phyloP scores from a whole-genome alignment of 2,113 vertebrate genomes.

The Myocastor coypus region DNA sequence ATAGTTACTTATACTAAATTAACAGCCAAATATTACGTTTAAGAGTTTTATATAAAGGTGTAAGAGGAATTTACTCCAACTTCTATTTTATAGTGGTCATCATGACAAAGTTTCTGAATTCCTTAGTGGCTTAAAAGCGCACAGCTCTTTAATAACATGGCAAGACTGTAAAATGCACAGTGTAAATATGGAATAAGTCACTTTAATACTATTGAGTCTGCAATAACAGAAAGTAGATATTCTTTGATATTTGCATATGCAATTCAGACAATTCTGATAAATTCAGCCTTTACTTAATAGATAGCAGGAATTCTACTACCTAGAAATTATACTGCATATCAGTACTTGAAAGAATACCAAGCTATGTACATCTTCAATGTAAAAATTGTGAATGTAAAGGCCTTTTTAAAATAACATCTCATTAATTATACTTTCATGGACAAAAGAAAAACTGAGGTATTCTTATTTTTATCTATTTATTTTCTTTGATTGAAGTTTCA shows the following conservation, averaged over 20 bases:
- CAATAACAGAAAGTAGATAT: neutral
- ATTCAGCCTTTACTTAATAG: conserved; percentile 29
- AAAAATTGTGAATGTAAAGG: conserved; percentile 29
- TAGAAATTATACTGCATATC: conserved; percentile 27
- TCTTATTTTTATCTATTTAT: conserved; percentile 34
- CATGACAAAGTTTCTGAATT: conserved; percentile 27
- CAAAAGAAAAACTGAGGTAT: conserved; percentile 58
- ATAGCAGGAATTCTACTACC: conserved; percentile 32
- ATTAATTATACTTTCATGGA: neutral
- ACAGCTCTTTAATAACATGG: conserved; percentile 40
- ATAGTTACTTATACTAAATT: neutral
- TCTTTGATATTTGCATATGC: conserved; percentile 51
- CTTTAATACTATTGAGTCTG: conserved; percentile 47
- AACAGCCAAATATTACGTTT: conserved; percentile 22
- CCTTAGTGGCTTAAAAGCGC: neutral
- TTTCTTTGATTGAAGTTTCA: too few relatives aligned
- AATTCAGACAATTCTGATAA: conserved; percentile 52
- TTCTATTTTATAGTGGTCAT: neutral
- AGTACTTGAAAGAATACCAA: conserved; percentile 46
- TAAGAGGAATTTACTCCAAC: neutral
- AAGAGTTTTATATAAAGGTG: neutral
- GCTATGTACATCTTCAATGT: neutral
- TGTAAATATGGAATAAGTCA: conserved; percentile 37
- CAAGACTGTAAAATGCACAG: neutral
- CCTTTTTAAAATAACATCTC: neutral